phyloP scores from a whole-genome alignment of 2,888 invertebrate species.

The Busseola fusca region DNA sequence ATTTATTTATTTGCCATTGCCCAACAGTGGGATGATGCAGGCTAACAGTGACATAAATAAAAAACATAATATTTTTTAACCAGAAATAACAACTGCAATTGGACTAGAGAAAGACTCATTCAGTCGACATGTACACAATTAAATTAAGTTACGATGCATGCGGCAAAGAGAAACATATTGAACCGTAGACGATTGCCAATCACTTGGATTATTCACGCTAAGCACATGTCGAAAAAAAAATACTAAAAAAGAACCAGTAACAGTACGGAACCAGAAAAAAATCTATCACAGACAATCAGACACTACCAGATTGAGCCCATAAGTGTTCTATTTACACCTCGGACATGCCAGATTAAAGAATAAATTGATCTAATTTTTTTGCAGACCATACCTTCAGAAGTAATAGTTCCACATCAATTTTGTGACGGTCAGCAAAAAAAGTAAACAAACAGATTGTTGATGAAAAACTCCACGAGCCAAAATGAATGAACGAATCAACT shows the following conservation, averaged over 20 bases:
- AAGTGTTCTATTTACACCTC: constrained; percentile 45
- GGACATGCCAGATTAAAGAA: constrained; percentile 42
- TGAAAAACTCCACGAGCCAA: constrained; percentile 76
- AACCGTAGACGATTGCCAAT: constrained; percentile 35
- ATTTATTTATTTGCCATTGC: no score
- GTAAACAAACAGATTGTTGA: constrained; percentile 79
- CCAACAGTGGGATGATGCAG: no score
- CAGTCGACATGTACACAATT: background rate
- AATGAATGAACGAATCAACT: constrained; percentile 62
- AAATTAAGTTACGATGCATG: constrained; percentile 13
- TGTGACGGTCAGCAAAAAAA: constrained; percentile 75
- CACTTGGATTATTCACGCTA: constrained; percentile 43
- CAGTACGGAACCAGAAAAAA: constrained; percentile 17
- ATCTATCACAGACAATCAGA: constrained; percentile 25
- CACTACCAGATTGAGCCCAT: constrained; percentile 28
- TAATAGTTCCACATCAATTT: constrained; percentile 73
- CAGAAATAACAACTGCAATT: no score
- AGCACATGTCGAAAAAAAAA: constrained; percentile 8
- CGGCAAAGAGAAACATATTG: background rate
- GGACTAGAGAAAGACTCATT: background rate
- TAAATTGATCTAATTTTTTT: constrained; percentile 60
- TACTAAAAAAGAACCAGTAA: constrained; percentile 8
- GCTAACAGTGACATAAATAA: no score
- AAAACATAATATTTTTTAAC: no score
- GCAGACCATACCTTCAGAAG: constrained; percentile 65